These are phyloP conservation scores for Pseudobourletiella spinata DNA, from an alignment of 1,140 invertebrate genomes.

Conservation along the genomic window DNA sequence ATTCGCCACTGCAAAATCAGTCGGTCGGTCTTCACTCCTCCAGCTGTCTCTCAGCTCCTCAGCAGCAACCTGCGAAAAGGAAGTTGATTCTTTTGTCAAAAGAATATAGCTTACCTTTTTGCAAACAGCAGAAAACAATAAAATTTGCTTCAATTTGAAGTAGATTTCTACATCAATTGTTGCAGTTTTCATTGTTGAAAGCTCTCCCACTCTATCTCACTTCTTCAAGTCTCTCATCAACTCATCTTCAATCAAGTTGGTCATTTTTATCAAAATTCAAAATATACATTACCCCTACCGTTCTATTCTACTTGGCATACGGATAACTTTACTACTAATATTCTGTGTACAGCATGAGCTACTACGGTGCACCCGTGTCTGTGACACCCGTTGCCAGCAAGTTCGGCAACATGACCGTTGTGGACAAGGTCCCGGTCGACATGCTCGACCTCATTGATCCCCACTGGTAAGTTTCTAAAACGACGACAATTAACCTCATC, in stretches of 20 bases:
- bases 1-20: too few species aligned
- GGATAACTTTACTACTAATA: not conserved
- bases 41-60: too few species aligned
- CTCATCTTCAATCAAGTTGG: not conserved
- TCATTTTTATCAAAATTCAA: not conserved
- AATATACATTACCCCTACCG: not conserved
- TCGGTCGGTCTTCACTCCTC: too few species aligned
- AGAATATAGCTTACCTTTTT: conserved; percentile 15
- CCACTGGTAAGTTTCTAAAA: conserved; percentile 50
- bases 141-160: not conserved
- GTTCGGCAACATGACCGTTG: conserved; percentile 55
- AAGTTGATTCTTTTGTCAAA: conserved; percentile 14
- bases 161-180: not conserved
- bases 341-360: conserved; percentile 16
- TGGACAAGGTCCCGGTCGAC: conserved; percentile 61
- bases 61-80: not conserved
- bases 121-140: not conserved
- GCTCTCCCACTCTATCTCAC: not conserved
- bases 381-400: conserved; percentile 2
- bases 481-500: not conserved
- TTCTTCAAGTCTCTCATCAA: not conserved
- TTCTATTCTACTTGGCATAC: too few species aligned
- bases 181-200: not conserved
- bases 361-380: conserved; percentile 7
- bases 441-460: conserved; percentile 61